Percentiles rank a stretch among this genome's conserved stretches.
Evolutionary conservation across 2,797 vertebrate genomes (phyloP).

Genomic region (Hypotaenidia philippensis): DNA sequence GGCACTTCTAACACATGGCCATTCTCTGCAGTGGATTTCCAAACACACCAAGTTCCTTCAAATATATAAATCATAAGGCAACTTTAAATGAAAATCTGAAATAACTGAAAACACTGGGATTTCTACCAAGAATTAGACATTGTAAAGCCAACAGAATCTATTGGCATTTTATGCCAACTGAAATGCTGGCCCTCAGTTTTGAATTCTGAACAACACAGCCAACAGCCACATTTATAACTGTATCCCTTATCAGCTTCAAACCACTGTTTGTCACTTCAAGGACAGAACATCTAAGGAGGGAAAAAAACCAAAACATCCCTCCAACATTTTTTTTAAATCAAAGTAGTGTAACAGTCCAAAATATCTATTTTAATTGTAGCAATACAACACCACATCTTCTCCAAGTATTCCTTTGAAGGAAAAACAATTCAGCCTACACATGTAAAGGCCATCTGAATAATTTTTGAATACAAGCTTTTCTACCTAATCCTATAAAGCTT

Average conservation of each 20-base stretch:
- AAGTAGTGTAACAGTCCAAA: not conserved
- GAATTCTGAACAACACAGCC: not conserved
- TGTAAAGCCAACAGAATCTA: not conserved
- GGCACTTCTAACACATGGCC: not conserved
- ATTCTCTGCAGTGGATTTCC: not conserved
- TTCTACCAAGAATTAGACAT: not conserved
- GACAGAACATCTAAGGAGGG: not conserved
- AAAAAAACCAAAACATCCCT: not conserved
- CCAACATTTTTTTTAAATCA: not conserved
- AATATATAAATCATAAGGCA: not conserved
- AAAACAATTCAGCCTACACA: not conserved
- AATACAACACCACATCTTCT: not conserved
- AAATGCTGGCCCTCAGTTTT: not conserved
- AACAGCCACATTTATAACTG: not conserved
- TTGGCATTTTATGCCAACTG: not conserved
- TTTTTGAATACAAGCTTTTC: not conserved
- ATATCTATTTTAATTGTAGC: not conserved
- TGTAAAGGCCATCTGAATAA: not conserved
- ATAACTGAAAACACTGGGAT: not conserved
- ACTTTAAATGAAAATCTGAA: not conserved
- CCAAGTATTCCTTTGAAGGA: not conserved
- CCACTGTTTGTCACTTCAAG: not conserved
- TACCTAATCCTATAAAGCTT: not conserved
- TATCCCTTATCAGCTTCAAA: not conserved
- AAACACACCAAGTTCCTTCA: not conserved